phyloP scores from a whole-genome alignment of 2,113 vertebrate species.

The Pachycephala philippinensis region DNA sequence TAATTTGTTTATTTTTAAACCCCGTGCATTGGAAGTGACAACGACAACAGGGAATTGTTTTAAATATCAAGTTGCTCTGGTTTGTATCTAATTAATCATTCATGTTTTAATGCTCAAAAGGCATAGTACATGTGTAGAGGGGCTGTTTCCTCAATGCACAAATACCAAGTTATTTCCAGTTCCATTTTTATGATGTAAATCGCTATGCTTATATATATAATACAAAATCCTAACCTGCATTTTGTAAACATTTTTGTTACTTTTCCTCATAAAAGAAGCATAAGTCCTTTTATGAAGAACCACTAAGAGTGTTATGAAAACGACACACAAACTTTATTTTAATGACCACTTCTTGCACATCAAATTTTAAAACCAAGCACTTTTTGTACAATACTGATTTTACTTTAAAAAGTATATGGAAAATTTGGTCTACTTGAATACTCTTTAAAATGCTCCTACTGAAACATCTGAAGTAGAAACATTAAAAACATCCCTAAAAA shows the following conservation, averaged over 20 bases:
- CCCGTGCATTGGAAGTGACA: not conserved
- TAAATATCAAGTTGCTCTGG: not conserved
- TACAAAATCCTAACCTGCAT: not conserved
- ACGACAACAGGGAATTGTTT: not conserved
- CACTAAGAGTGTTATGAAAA: not conserved
- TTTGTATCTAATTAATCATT: not conserved
- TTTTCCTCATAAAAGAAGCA: not conserved
- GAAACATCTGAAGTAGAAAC: not conserved
- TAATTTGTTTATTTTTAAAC: slow-evolving; percentile 33
- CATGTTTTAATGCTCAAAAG: slow-evolving; percentile 3
- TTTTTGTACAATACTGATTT: not conserved
- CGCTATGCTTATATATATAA: not conserved
- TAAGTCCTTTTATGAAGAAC: not conserved
- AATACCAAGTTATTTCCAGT: not conserved
- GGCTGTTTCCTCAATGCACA: not conserved
- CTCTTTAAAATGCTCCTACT: not conserved
- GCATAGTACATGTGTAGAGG: not conserved
- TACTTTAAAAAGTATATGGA: not conserved
- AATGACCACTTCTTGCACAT: not conserved
- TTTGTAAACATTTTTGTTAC: not conserved
- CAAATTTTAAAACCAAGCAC: not conserved
- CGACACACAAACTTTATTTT: not conserved
- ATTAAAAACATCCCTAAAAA: not conserved
- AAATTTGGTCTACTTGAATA: not conserved
- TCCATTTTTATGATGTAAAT: not conserved